phyloP scores from a whole-genome alignment of 2,888 invertebrate genomes.

The Eristalis intricaria region DNA sequence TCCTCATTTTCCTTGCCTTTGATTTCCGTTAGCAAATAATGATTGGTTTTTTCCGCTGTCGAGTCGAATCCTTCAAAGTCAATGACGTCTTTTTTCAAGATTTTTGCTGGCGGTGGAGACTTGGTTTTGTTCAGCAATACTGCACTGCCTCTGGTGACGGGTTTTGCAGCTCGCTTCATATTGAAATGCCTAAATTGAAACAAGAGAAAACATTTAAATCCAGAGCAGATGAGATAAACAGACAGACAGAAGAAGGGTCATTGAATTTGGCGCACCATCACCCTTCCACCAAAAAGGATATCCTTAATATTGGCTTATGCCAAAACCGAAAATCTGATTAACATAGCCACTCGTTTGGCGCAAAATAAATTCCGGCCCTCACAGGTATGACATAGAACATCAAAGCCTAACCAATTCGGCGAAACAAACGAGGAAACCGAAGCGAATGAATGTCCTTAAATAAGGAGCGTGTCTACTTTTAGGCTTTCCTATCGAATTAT shows the following conservation, averaged over 20 bases:
- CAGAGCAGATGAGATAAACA: no score
- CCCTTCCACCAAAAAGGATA: background rate
- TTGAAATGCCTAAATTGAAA: background rate
- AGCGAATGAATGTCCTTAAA: conserved; percentile 10
- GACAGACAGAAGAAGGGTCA: no score
- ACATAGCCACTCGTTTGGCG: background rate
- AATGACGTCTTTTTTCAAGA: background rate
- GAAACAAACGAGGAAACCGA: background rate
- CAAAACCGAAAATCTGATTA: background rate
- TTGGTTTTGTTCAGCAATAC: conserved; percentile 14
- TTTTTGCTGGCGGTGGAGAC: background rate
- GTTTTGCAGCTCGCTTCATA: background rate
- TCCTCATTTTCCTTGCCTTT: conserved; percentile 41
- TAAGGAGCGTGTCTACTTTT: conserved; percentile 22
- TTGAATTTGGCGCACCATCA: no score
- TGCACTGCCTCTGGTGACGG: background rate
- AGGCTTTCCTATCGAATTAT: background rate
- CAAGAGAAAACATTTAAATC: background rate
- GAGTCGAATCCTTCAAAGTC: conserved; percentile 10
- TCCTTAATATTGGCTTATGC: background rate
- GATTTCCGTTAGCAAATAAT: conserved; percentile 53
- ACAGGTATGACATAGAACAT: background rate
- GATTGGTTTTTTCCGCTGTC: conserved; percentile 24
- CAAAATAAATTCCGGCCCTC: background rate
- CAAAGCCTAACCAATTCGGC: background rate